Evolutionary conservation across 2,888 invertebrate species (phyloP).

Genomic region (Platycheirus rosarum): DNA sequence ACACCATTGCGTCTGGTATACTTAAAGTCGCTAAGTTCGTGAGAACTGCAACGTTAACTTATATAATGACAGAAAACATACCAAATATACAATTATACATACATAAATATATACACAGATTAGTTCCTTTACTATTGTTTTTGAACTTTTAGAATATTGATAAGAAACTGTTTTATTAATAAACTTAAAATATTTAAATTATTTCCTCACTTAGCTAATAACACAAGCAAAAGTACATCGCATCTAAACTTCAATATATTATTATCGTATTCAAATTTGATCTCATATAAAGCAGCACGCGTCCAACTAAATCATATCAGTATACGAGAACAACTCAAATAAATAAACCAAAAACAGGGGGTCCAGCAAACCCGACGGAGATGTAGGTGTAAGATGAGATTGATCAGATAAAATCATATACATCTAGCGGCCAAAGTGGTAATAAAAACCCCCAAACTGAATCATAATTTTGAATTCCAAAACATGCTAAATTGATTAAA

Average conservation of each 20-base stretch:
- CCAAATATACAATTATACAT: too few species aligned
- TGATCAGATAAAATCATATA: conserved; percentile 64
- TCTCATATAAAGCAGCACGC: conserved; percentile 71
- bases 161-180: too few species aligned
- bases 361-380: conserved; percentile 28
- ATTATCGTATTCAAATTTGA: conserved; percentile 62
- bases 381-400: conserved; percentile 71
- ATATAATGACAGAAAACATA: too few species aligned
- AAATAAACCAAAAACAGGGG: conserved; percentile 24
- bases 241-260: conserved; percentile 48
- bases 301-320: conserved; percentile 70
- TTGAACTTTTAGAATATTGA: too few species aligned
- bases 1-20: too few species aligned
- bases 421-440: conserved; percentile 32
- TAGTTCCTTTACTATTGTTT: too few species aligned
- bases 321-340: conserved; percentile 57
- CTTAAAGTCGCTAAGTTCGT: too few species aligned
- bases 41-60: too few species aligned
- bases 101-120: too few species aligned
- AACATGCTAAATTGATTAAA: conserved; percentile 82
- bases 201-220: too few species aligned
- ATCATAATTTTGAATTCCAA: conserved; percentile 70
- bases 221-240: too few species aligned
- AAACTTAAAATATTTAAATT: too few species aligned
- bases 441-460: conserved; percentile 66